A percentile compares a stretch with the other conserved stretches of the same genome.
These are phyloP conservation scores for Mythimna loreyi DNA, from an alignment of 2,888 invertebrate genomes.

Conservation along the genomic window DNA sequence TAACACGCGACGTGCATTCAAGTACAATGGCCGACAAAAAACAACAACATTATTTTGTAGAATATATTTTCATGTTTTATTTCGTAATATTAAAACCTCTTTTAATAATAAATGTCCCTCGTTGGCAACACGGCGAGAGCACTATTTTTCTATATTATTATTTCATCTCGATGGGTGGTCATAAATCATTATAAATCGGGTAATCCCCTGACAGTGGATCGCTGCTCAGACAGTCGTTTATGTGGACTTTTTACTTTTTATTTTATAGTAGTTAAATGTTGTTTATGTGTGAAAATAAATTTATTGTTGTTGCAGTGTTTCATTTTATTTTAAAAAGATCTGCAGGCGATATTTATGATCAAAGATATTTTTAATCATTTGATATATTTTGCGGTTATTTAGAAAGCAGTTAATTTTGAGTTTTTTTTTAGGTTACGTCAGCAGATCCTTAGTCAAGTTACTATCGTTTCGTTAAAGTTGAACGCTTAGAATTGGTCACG, in stretches of 20 bases:
- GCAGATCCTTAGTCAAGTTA: no score
- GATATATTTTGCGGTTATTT: neutral
- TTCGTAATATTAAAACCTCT: slow-evolving; percentile 26
- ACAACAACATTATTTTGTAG: no score
- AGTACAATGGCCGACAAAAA: neutral
- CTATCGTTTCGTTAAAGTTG: no score
- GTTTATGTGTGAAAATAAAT: slow-evolving; percentile 56
- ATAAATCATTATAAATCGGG: slow-evolving; percentile 62
- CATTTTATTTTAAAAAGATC: slow-evolving; percentile 35
- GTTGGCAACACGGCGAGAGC: slow-evolving; percentile 43
- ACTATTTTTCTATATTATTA: slow-evolving; percentile 53
- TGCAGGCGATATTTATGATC: slow-evolving; percentile 1
- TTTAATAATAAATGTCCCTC: slow-evolving; percentile 55
- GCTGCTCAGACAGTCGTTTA: slow-evolving; percentile 58
- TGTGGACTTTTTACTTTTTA: slow-evolving; percentile 59
- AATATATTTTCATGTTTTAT: neutral
- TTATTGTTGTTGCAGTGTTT: slow-evolving; percentile 54
- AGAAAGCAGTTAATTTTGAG: neutral
- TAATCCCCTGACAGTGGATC: slow-evolving; percentile 57
- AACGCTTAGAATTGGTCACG: no score
- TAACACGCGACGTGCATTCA: no score
- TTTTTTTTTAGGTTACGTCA: no score
- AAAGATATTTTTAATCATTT: neutral
- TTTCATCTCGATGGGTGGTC: slow-evolving; percentile 56
- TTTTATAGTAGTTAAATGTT: slow-evolving; percentile 59